A percentile compares a stretch with the other conserved stretches of the same genome.
Conservation (phyloP, 2,888 invertebrate genomes). For the Argyra leucocephala region DNA sequence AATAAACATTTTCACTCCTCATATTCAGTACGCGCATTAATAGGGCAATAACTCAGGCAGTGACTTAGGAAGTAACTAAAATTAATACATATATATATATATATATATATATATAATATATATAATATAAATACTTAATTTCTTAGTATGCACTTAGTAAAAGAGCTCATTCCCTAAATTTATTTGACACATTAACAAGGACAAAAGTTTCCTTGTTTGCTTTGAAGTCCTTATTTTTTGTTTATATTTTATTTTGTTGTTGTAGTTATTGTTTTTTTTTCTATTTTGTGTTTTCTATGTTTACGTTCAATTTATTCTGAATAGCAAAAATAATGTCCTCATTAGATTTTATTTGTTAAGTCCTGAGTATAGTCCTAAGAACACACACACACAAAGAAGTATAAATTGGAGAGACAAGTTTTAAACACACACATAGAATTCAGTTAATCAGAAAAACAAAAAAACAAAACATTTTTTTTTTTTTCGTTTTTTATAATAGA, state of each 20-base stretch:
- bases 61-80: neutral
- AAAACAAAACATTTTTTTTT: neutral
- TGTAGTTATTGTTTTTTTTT: neutral
- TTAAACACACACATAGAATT: slow-evolving; percentile 2
- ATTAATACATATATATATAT: neutral
- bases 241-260: neutral
- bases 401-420: neutral
- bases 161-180: neutral
- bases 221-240: neutral
- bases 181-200: slow-evolving; percentile 6
- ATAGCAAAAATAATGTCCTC: slow-evolving; percentile 4
- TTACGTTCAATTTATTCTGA: slow-evolving; percentile 6
- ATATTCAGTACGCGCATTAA: neutral
- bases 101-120: neutral
- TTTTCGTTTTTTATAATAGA: neutral
- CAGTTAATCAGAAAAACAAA: neutral
- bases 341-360: slow-evolving; percentile 6
- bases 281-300: neutral
- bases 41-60: neutral
- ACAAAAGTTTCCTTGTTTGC: slow-evolving; percentile 1
- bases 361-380: neutral
- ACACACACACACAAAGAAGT: neutral
- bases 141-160: neutral
- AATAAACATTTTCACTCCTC: too few relatives aligned
- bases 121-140: neutral